Conservation (phyloP, 2,797 vertebrate species). For the Xenentodon cancila region DNA sequence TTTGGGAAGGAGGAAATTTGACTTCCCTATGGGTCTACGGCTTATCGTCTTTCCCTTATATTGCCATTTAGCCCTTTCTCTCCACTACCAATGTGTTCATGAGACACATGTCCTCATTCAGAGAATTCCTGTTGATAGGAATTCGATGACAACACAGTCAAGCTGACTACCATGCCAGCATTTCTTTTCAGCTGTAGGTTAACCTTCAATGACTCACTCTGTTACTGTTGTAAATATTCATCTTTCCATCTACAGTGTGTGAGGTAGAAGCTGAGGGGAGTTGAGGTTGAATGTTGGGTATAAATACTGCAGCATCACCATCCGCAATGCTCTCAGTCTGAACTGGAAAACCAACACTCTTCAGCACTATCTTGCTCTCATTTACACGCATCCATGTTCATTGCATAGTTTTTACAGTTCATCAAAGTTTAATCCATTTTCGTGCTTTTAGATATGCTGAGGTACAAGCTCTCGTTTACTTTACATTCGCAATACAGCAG, state of each 20-base stretch:
- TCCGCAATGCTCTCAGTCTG: slow-evolving; percentile 74
- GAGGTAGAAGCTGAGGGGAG: slow-evolving; percentile 63
- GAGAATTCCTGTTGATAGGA: slow-evolving; percentile 3
- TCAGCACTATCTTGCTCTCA: slow-evolving; percentile 15
- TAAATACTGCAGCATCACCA: slow-evolving; percentile 75
- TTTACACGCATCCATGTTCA: slow-evolving; percentile 23
- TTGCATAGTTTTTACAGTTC: slow-evolving; percentile 14
- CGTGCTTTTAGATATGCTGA: not conserved
- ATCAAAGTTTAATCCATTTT: slow-evolving; percentile 31
- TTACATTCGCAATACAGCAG: slow-evolving; percentile 7
- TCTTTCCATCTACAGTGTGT: slow-evolving; percentile 42
- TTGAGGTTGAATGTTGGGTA: slow-evolving; percentile 68
- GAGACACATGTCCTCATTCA: slow-evolving; percentile 33
- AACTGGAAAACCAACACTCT: slow-evolving; percentile 60
- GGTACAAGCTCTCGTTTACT: slow-evolving; percentile 2
- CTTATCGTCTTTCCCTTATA: slow-evolving; percentile 31
- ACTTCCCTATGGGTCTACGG: slow-evolving; percentile 21
- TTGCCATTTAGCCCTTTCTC: slow-evolving; percentile 3
- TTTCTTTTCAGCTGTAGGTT: slow-evolving; percentile 30
- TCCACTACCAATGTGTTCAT: slow-evolving; percentile 32
- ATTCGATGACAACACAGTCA: not conserved
- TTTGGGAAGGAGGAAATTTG: slow-evolving; percentile 19
- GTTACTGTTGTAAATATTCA: slow-evolving; percentile 25
- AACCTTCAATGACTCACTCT: slow-evolving; percentile 39
- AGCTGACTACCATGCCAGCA: slow-evolving; percentile 5